Evolutionary conservation across 2,113 vertebrate species (phyloP).

Genomic region (Rhagologus leucostigma): DNA sequence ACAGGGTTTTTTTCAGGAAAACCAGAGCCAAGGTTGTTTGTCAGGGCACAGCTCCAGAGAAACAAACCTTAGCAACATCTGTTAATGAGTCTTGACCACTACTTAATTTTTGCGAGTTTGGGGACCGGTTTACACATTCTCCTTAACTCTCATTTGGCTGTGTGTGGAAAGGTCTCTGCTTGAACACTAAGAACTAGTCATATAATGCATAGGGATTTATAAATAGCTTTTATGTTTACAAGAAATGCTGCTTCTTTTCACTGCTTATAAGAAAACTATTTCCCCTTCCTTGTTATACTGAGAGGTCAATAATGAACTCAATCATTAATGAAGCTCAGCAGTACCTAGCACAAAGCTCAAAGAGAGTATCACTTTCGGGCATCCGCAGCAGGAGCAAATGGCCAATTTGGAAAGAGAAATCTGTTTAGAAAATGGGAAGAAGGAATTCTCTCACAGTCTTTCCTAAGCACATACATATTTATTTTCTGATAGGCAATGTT

Average conservation of each 20-base stretch:
- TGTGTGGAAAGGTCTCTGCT: not conserved
- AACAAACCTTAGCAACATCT: not conserved
- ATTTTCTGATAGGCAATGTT: not conserved
- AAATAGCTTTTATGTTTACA: not conserved
- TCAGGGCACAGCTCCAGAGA: not conserved
- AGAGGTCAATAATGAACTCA: not conserved
- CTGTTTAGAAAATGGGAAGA: not conserved
- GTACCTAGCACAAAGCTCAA: not conserved
- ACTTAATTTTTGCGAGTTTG: not conserved
- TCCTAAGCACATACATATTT: not conserved
- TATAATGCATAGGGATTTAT: not conserved
- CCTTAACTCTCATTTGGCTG: not conserved
- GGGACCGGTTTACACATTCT: not conserved
- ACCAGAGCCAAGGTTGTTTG: not conserved
- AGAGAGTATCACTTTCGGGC: not conserved
- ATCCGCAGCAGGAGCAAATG: not conserved
- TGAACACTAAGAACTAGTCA: not conserved
- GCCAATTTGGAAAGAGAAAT: not conserved
- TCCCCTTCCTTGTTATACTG: not conserved
- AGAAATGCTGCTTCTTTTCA: not conserved
- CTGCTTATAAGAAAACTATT: not conserved
- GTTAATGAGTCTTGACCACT: not conserved
- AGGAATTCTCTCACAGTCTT: not conserved
- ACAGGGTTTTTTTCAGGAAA: not conserved
- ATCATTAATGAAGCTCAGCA: not conserved